These are phyloP conservation scores for Sebastes oblongus DNA, from an alignment of 2,797 vertebrate species.

Conservation along the genomic window DNA sequence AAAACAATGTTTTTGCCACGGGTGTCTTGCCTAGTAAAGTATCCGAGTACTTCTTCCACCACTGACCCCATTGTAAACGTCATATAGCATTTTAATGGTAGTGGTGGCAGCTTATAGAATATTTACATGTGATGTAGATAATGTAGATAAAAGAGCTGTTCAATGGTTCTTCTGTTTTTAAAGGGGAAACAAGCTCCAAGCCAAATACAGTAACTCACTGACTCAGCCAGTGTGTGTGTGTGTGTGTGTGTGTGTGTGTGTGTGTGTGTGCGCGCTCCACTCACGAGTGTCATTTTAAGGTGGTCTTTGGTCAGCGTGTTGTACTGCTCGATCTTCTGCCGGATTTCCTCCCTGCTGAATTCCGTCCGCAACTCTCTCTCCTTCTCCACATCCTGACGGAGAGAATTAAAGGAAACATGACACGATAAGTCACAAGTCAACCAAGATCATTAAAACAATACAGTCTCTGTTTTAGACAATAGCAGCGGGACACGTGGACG, in stretches of 20 bases:
- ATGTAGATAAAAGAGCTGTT: background rate
- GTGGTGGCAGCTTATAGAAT: background rate
- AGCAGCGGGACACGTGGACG: background rate
- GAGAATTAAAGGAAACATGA: background rate
- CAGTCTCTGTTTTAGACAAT: background rate
- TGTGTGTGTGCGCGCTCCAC: background rate
- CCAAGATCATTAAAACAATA: background rate
- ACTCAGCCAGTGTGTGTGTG: background rate
- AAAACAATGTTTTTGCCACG: too few species aligned
- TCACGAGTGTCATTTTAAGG: conserved; percentile 94
- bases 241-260: background rate
- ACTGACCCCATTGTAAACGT: background rate
- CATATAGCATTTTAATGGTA: background rate
- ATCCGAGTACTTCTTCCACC: too few species aligned
- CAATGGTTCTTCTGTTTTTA: background rate
- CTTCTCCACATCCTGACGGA: conserved; percentile 91
- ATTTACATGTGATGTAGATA: background rate
- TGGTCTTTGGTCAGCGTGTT: conserved; percentile 91
- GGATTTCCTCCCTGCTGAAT: conserved; percentile 93
- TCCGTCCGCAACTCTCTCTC: conserved; percentile 87
- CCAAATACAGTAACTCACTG: background rate
- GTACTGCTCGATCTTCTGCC: conserved; percentile 90
- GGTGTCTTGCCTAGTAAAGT: too few species aligned
- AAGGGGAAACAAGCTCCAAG: background rate
- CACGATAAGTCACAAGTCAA: conserved; percentile 8